A percentile compares a stretch with the other conserved stretches of the same genome.
Conservation (phyloP, 2,113 vertebrate genomes). For the Percina caprodes region DNA sequence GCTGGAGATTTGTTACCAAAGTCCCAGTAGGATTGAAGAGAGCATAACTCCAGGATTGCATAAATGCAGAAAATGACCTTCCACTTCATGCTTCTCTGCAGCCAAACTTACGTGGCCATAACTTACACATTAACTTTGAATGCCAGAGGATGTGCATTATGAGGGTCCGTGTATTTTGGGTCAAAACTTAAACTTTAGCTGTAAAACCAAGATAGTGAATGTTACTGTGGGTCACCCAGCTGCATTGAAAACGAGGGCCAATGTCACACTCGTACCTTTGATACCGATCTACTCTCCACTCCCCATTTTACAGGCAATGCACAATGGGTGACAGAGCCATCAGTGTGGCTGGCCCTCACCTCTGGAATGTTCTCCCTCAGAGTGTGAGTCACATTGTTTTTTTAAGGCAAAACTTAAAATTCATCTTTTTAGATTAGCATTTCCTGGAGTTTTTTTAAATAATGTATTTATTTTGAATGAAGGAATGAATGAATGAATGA, state of each 20-base stretch:
- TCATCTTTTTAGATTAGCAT: too few species aligned
- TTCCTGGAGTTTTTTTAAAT: too few species aligned
- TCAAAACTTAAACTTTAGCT: neutral
- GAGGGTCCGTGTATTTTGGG: neutral
- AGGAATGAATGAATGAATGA: too few species aligned
- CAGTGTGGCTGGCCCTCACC: neutral
- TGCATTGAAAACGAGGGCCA: neutral
- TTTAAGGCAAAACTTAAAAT: too few species aligned
- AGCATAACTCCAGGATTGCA: conserved; percentile 15
- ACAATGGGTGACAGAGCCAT: neutral
- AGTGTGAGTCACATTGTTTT: too few species aligned
- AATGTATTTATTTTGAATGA: too few species aligned
- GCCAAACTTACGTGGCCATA: conserved; percentile 1
- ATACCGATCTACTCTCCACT: neutral
- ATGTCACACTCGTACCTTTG: neutral
- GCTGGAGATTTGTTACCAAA: neutral
- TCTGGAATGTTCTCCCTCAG: neutral
- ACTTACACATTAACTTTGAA: neutral
- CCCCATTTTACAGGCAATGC: neutral
- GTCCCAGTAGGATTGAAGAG: neutral
- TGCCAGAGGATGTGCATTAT: neutral
- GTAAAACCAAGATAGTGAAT: neutral
- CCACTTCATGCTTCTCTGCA: conserved; percentile 1
- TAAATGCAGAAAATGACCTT: conserved; percentile 8
- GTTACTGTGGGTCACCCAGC: neutral